Conservation (phyloP, 2,888 invertebrate species). For the Netelia virgata region DNA sequence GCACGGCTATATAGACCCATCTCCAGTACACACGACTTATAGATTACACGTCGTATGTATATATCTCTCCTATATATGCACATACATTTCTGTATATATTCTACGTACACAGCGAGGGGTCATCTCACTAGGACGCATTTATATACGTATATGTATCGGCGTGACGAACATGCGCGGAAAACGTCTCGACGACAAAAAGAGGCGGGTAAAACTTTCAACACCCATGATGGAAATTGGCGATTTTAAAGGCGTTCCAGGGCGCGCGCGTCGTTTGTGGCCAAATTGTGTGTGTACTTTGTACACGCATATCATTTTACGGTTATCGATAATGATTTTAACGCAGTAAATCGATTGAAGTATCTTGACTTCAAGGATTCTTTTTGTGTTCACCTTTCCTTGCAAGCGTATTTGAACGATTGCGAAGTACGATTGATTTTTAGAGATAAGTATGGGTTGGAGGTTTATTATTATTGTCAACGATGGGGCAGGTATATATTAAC, state of each 20-base stretch:
- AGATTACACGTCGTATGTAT: conserved; percentile 44
- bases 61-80: conserved; percentile 15
- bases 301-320: not conserved
- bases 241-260: no score
- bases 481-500: not conserved
- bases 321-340: not conserved
- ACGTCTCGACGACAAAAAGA: not conserved
- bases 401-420: not conserved
- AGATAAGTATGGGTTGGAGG: not conserved
- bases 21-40: conserved; percentile 47
- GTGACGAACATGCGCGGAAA: conserved; percentile 49
- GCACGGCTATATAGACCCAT: conserved; percentile 38
- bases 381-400: no score
- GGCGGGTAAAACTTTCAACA: conserved; percentile 28
- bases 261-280: not conserved
- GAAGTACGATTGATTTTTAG: not conserved
- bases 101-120: not conserved
- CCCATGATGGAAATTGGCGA: not conserved
- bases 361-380: no score
- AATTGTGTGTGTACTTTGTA: not conserved
- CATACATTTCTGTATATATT: not conserved
- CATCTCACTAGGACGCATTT: not conserved
- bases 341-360: not conserved
- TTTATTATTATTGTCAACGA: not conserved
- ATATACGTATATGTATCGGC: not conserved